Evolutionary conservation across 2,797 vertebrate species (phyloP), one percentile per base, ranked within the genome.

Genomic region (Paratrypauchen microcephalus): DNA sequence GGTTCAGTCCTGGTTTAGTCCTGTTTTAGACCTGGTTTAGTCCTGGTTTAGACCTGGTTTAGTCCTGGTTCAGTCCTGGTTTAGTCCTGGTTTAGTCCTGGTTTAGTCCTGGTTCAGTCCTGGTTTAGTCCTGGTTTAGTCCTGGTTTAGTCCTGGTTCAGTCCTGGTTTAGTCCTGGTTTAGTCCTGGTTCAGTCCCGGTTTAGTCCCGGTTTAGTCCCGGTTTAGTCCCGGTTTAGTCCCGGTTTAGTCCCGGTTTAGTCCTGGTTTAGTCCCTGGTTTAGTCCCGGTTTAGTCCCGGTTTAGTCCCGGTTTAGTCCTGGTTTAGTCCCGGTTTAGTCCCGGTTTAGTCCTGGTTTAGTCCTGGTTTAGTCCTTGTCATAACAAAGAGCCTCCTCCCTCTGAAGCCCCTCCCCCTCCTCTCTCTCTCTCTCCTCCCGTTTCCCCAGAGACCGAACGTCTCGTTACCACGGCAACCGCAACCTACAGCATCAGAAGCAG

Each of bases 391-490:
- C 36, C 47, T 0, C 61, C 50, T 6, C 71, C 65, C 13, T 13
- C 66, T 41, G 13, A 54, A 30, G 47, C 60, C 64, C 58, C 66
- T 26, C 75, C 30, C 52, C 69, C 52, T 52, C 5, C 18, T 59
- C 66, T 26, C 65, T 16, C 67, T 36, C 21, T 57, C 55, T 16
- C 67, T 36, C 72, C 24, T 58, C 56, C 56, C 15, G 12, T 47
- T 21, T 30, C 41, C 54, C 75, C 55, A 16, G 62, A 64, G 62
- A 64, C 21, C 65, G 47, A 76, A 69, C 19, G 82, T 84, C 83
- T 81, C 74, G 81, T 83, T 79, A 67, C 82, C 73, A 0, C 16
- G 66, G 76, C 66, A 83, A 81, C 83, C 59, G 56, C 80, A 69
- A 83, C 78, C 78, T 69, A 12, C 59, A 66, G 74, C 69, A 72